These are phyloP conservation scores for Dendrolimus pini DNA, from an alignment of 2,888 invertebrate species.

Conservation along the genomic window DNA sequence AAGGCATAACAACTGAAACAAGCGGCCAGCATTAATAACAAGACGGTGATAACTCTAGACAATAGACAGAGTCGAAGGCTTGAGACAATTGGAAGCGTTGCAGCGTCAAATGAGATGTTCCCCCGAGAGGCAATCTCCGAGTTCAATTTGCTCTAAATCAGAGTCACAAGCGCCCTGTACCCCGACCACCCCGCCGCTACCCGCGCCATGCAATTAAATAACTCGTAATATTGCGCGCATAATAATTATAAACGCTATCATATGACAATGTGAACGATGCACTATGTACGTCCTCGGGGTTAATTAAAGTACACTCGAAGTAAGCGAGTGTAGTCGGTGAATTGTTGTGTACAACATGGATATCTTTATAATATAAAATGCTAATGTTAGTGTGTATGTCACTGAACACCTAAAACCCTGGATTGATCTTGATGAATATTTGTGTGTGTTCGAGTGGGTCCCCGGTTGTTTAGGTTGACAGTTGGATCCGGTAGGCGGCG, in stretches of 20 bases:
- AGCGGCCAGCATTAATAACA: slow-evolving; percentile 32
- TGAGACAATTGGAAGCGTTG: slow-evolving; percentile 64
- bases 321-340: neutral
- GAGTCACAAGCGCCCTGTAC: slow-evolving; percentile 31
- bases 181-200: slow-evolving; percentile 19
- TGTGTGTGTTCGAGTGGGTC: no score
- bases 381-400: no score
- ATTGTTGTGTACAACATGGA: no score
- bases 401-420: no score
- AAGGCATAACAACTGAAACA: slow-evolving; percentile 21
- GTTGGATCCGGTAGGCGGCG: no score
- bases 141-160: slow-evolving; percentile 72
- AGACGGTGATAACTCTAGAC: slow-evolving; percentile 35
- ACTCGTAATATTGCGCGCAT: slow-evolving; percentile 32
- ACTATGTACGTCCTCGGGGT: slow-evolving; percentile 26
- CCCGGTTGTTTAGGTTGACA: no score
- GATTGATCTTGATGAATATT: no score
- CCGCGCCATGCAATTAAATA: slow-evolving; percentile 31
- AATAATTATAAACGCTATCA: slow-evolving; percentile 44
- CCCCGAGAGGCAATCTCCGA: slow-evolving; percentile 57
- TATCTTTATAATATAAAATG: no score
- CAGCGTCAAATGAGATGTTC: slow-evolving; percentile 69
- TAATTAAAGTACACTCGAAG: slow-evolving; percentile 21
- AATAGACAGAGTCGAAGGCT: slow-evolving; percentile 41
- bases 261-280: slow-evolving; percentile 30